Evolutionary conservation across 2,797 vertebrate species (phyloP), one percentile per base, ranked within the genome.

Genomic region (Melanotaenia trifasciata): DNA sequence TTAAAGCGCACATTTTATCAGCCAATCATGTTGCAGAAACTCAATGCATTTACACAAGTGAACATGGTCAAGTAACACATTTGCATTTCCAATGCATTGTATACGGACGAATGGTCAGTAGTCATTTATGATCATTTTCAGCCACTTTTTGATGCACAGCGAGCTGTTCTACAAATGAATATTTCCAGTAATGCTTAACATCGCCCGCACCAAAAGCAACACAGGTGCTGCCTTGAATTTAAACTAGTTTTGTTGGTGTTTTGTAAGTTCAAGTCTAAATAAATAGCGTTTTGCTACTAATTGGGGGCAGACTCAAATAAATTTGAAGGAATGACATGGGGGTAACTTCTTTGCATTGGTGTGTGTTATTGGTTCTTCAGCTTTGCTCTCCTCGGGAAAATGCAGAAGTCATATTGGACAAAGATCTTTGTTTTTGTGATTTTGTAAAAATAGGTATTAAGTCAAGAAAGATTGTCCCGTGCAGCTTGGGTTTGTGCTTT

Each of bases 11-110:
- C 9, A 9, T 56, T 35, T 62, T 54, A 62, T 61, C 58, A 62
- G 67, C 67, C 45, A 60, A 30, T 53, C 33, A 28, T 40, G 50
- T 63, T 36, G 36, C 59, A 20, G 20, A n/a, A 32, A 45, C n/a
- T 20, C 7, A 26, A 43, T 14, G 51, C 5, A 43, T 47, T 61
- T 28, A 36, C 4, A 24, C 45, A 24, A 3, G 28, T 38, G 35
- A 32, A 36, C 11, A 13, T 11, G 11, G 16, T 28, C 33, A 54
- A 28, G 45, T 13, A 54, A 54, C 24, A 28, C 53, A 28, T 54
- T 54, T 54, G 53, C 13, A 14, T 28, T 28, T 4, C 4, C 24
- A 16, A 28, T 14, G 11, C 13, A 54, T 54, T 18, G 13, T 13
- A 54, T 28, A 28, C 22, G 24, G 50, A 26, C 5, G 13, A 13